Conservation (phyloP, 2,113 vertebrate species). For the Zosterops borbonicus region DNA sequence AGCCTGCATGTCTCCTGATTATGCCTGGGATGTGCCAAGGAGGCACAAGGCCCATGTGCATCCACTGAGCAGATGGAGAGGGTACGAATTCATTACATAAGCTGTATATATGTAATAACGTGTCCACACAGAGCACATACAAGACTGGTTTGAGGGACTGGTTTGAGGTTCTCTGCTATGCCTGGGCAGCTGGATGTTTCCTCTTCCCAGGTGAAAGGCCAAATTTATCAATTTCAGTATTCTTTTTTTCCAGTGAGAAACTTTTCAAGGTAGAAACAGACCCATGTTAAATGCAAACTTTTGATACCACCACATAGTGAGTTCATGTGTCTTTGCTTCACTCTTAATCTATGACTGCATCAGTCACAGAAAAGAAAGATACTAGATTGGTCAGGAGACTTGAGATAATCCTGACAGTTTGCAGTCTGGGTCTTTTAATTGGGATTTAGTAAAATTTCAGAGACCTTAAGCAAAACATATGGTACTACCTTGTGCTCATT, state of each 20-base stretch:
- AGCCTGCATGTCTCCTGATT: not conserved
- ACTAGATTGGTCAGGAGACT: not conserved
- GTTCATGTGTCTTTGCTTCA: not conserved
- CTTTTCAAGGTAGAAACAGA: not conserved
- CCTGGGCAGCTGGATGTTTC: not conserved
- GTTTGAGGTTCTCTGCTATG: not conserved
- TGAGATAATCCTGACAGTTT: not conserved
- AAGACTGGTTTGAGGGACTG: not conserved
- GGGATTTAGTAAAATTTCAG: not conserved
- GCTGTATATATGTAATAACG: not conserved
- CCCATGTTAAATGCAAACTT: not conserved
- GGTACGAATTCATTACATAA: not conserved
- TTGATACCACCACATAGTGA: not conserved
- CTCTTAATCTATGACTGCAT: not conserved
- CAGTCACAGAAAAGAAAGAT: not conserved
- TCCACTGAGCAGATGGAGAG: not conserved
- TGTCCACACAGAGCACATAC: not conserved
- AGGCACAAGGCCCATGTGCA: fast-evolving
- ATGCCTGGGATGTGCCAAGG: not conserved
- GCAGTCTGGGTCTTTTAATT: not conserved
- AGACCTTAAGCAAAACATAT: not conserved
- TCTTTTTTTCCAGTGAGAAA: not conserved
- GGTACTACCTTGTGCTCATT: not conserved
- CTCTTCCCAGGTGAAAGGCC: not conserved
- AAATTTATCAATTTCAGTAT: not conserved